Evolutionary conservation across 2,888 invertebrate genomes (phyloP), one percentile per base, ranked within the genome.

Genomic region (Spodoptera littoralis): DNA sequence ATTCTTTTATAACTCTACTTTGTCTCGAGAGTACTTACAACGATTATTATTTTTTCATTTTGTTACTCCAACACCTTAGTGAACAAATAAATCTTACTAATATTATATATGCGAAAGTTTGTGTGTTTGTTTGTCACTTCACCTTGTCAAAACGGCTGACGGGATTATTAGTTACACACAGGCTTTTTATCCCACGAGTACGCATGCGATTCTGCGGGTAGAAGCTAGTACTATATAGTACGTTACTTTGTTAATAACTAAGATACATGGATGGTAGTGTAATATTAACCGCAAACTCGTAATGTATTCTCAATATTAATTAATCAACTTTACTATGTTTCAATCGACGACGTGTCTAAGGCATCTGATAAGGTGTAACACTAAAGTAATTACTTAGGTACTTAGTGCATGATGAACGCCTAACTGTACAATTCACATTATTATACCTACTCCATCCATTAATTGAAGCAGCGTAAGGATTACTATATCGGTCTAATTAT

Each of bases 21-120:
- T 27, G 27, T 27, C 27, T 27, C 5, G 5, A 27, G 3, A 27
- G 27, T 27, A 27, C 18, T 1, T 18, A 18, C 2, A 27, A 27
- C 27, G 3, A 4, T 27, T 72, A 67, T 76, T 72, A 75, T 48
- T 77, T 73, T 73, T 73, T 77, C 64, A 76, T 18, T 18, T 42
- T 54, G 55, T 53, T 62, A 64, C 67, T 60, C 63, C 41, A 55
- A 48, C 49, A 74, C 65, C 65, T 72, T 62, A 60, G 69, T 64
- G 69, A 67, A 77, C 78, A 78, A 27, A 18, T 18, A 18, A 18
- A 18, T 18, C 18, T 18, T 18, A 18, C 18, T 18, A 18, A 18
- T 18, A 18, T 18, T 18, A 18, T 18, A 18, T 2, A 18, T 18
- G 18, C 18, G 18, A 18, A 18, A 18, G 18, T 18, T 18, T 18